Conservation (phyloP, 2,888 invertebrate species). For the Eristalinus aeneus region DNA sequence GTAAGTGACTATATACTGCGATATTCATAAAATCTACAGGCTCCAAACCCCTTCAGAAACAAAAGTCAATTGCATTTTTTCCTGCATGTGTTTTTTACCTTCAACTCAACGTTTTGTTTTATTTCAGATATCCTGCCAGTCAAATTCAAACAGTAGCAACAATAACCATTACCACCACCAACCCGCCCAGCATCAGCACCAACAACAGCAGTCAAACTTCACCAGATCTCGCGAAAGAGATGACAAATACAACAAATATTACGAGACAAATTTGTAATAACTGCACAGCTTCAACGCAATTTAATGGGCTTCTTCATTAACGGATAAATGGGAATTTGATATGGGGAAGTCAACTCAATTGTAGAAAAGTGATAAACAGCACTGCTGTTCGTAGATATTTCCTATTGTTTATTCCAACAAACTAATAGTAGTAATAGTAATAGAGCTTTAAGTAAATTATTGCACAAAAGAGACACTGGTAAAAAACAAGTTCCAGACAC, state of each 20-base stretch:
- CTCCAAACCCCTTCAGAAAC: too few species aligned
- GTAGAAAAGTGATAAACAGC: constrained; percentile 34
- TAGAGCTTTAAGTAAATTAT: constrained; percentile 18
- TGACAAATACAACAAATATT: constrained; percentile 78
- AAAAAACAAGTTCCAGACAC: constrained; percentile 25
- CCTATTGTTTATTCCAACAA: not conserved
- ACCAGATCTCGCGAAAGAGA: constrained; percentile 74
- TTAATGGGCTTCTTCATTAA: constrained; percentile 45
- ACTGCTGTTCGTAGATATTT: not conserved
- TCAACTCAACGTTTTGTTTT: not conserved
- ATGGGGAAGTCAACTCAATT: constrained; percentile 5
- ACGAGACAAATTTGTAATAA: constrained; percentile 79
- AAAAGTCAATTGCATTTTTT: too few species aligned
- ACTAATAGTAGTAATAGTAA: constrained; percentile 4
- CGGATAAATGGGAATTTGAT: constrained; percentile 9
- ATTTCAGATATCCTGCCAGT: constrained; percentile 74
- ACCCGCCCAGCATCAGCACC: constrained; percentile 39
- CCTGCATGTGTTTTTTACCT: not conserved
- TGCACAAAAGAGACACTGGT: constrained; percentile 9
- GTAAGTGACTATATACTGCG: too few species aligned
- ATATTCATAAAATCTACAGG: too few species aligned
- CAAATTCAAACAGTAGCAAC: constrained; percentile 60
- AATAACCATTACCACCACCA: constrained; percentile 48
- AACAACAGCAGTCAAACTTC: constrained; percentile 70
- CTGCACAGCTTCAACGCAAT: constrained; percentile 12